Percentiles rank a stretch among this genome's conserved stretches.
Evolutionary conservation across 1,140 invertebrate genomes (phyloP).

Genomic region (Popillia japonica): DNA sequence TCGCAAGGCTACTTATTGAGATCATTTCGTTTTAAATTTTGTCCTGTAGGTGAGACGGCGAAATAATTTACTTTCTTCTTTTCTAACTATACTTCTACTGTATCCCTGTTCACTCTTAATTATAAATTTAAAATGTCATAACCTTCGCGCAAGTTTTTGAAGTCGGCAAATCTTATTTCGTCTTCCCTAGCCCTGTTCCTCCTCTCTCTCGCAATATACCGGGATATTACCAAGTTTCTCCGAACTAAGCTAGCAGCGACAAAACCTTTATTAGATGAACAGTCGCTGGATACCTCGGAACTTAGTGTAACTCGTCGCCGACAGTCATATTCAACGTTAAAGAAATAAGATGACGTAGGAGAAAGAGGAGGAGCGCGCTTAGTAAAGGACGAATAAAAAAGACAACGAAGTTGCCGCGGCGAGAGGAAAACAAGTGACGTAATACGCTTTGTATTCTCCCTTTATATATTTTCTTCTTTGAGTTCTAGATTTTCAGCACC

Average conservation of each 20-base stretch:
- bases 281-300: neutral
- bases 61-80: neutral
- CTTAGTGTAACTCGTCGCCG: conserved; percentile 1
- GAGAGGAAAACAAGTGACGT: neutral
- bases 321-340: neutral
- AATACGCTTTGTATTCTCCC: neutral
- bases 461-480: neutral
- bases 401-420: neutral
- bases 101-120: neutral
- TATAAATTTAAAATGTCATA: conserved; percentile 20
- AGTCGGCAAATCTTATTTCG: conserved; percentile 19
- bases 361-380: neutral
- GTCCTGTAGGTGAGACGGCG: neutral
- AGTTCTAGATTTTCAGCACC: neutral
- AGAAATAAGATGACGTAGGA: neutral
- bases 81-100: neutral
- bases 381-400: neutral
- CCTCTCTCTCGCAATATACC: neutral
- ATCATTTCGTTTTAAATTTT: neutral
- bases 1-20: no score
- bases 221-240: conserved; percentile 7
- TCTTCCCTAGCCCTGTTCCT: neutral
- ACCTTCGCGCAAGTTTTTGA: neutral
- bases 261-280: conserved; percentile 33
- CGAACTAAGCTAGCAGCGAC: conserved; percentile 13